Evolutionary conservation across 2,113 vertebrate species (phyloP).

Genomic region (Sinocyclocheilus grahami): DNA sequence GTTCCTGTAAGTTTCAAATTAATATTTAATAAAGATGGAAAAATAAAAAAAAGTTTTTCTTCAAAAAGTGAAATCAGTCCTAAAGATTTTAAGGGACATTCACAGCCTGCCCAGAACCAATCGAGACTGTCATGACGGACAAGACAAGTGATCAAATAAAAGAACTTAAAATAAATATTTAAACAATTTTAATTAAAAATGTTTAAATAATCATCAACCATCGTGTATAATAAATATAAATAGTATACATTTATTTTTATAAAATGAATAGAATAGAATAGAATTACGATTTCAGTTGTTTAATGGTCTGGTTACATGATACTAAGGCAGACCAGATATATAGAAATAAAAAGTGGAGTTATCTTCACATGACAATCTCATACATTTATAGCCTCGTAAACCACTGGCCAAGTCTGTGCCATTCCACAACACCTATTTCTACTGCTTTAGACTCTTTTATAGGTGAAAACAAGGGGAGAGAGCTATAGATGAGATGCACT

Average conservation of each 20-base stretch:
- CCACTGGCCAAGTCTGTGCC: background rate
- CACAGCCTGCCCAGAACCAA: background rate
- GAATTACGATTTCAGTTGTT: background rate
- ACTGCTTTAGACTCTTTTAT: background rate
- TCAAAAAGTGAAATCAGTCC: background rate
- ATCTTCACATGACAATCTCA: constrained; percentile 24
- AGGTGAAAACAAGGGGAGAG: background rate
- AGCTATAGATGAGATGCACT: background rate
- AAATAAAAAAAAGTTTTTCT: background rate
- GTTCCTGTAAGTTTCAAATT: constrained; percentile 23
- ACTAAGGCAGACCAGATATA: background rate
- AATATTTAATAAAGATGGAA: constrained; percentile 34
- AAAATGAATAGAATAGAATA: background rate
- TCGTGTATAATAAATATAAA: no score
- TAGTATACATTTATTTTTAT: no score
- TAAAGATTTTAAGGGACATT: no score
- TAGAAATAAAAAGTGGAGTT: constrained; percentile 6
- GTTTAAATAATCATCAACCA: no score
- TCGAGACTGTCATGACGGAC: background rate
- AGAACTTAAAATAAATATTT: background rate
- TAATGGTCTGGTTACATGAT: background rate
- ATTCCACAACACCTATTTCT: background rate
- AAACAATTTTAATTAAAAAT: no score
- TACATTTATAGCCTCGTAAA: constrained; percentile 26
- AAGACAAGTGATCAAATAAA: background rate